Base-by-base conservation (phyloP, 2,113 vertebrate species). In the Collichthys lucidus region DNA sequence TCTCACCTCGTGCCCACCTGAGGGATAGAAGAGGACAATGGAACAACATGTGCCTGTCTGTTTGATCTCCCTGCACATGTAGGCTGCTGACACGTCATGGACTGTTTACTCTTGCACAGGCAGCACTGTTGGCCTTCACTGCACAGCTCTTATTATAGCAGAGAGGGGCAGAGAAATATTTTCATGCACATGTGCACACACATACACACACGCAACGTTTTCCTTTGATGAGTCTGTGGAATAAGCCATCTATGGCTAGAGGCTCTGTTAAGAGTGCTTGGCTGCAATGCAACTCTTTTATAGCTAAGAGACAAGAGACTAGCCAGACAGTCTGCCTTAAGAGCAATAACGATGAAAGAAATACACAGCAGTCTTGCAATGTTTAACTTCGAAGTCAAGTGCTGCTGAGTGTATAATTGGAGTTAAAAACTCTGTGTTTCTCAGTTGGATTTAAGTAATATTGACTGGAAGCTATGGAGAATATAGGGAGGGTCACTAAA, bases 1-100 rank as follows among this genome's bases (percentile, higher is more conserved):
- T 77, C 74, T 87, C 86, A 88, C 90, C 87, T 83, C 72, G 59
- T 11, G 56, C 66, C 84, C 47, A 88, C 88, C 83, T 82, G 79
- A 78, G 86, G 85, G 88, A 90, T 65, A 16, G 76, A 83, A 1
- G 68, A 71, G 83, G 88, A 90, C 86, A 85, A 89, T 86, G 68
- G 83, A 87, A 86, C 83, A 89, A 90, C 85, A 79, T 81, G 82
- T 71, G 77, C 74, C 81, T 87, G 82, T 91, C 85, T 55, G 69
- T 87, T 87, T 91, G 85, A 90, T 83, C 84, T 88, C 50, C 55
- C 56, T 49, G 80, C 81, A 90, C 86, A 84, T 83, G 82, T 35
- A 82, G 75, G 74, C 82, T 85, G 82, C 88, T 85, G 83, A 88
- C 86, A 86, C 44, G 66, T 83, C 82, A 68, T 26, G 64, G 79